These are phyloP conservation scores for Gallinago paraguaiae DNA, from an alignment of 2,113 vertebrate genomes.

Conservation along the genomic window DNA sequence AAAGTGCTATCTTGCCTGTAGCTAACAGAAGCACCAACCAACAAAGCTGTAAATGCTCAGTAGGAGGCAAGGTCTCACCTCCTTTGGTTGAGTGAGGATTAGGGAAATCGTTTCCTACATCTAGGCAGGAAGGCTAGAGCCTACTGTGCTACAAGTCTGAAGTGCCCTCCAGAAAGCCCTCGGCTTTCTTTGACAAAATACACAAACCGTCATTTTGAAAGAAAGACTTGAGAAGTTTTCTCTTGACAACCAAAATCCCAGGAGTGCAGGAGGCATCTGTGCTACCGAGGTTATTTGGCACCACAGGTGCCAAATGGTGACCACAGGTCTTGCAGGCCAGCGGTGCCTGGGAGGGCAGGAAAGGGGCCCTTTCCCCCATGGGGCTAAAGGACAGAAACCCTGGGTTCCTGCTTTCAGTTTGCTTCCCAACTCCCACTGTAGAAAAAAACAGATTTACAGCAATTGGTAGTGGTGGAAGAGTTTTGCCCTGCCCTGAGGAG, in stretches of 20 bases:
- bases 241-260: not conserved
- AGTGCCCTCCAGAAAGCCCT: not conserved
- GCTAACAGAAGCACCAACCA: slow-evolving; percentile 61
- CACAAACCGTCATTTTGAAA: not conserved
- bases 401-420: not conserved
- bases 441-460: not conserved
- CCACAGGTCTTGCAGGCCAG: fast-evolving
- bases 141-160: not conserved
- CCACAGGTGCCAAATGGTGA: fast-evolving
- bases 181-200: not conserved
- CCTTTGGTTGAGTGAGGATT: not conserved
- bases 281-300: not conserved
- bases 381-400: not conserved
- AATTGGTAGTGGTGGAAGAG: not conserved
- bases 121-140: not conserved
- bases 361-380: fast-evolving
- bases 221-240: not conserved
- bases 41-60: not conserved
- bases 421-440: not conserved
- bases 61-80: not conserved
- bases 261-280: not conserved
- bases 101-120: not conserved
- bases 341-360: not conserved
- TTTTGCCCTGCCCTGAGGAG: not conserved
- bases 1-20: slow-evolving; percentile 85